These are phyloP conservation scores for Hemicrepidius hirtus DNA, from an alignment of 2,888 invertebrate genomes.

Conservation along the genomic window DNA sequence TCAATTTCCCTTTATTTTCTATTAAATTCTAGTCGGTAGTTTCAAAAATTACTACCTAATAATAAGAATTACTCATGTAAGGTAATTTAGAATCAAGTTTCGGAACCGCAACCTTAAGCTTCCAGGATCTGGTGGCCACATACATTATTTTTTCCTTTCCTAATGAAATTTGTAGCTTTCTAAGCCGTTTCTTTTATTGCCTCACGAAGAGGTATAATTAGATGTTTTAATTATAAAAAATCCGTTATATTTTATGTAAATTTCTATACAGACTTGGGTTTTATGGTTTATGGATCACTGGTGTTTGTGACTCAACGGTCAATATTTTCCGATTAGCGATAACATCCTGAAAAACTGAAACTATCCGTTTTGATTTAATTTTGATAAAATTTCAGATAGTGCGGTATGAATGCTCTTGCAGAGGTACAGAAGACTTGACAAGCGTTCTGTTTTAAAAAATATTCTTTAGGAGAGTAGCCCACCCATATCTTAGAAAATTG, in stretches of 20 bases:
- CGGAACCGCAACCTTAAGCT: slow-evolving; percentile 18
- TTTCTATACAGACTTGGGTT: not conserved
- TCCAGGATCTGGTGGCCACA: slow-evolving; percentile 4
- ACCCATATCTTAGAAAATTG: no score
- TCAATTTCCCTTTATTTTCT: not conserved
- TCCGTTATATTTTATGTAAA: slow-evolving; percentile 11
- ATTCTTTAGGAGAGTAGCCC: no score
- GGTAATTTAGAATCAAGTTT: slow-evolving; percentile 15
- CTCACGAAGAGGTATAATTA: slow-evolving; percentile 1
- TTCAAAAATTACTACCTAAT: no score
- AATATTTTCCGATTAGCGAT: no score
- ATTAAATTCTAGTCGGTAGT: not conserved
- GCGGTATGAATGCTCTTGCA: no score
- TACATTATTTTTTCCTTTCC: not conserved
- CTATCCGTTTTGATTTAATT: no score
- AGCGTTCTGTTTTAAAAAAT: no score
- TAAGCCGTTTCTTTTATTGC: slow-evolving; percentile 18
- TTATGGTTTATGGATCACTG: no score
- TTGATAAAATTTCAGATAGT: no score
- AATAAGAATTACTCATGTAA: slow-evolving; percentile 8
- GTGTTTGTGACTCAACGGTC: no score
- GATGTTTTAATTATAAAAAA: not conserved
- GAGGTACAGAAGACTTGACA: no score
- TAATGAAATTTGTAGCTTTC: slow-evolving; percentile 17
- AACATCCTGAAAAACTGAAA: no score